phyloP scores from a whole-genome alignment of 30 jellyfish, hydroid and myxozoan genomes.

The Turritopsis dohrnii region DNA sequence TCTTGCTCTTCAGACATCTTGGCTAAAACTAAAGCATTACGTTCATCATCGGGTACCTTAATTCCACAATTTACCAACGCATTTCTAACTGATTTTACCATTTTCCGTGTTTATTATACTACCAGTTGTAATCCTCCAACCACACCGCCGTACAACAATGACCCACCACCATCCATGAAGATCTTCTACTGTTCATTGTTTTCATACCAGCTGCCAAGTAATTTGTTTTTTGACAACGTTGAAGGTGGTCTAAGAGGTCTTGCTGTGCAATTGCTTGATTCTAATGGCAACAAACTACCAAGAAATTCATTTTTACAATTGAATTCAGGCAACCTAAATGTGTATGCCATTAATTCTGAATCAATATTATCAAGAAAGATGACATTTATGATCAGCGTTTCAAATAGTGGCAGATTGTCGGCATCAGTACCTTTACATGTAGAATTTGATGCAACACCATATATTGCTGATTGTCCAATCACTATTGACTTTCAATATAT shows the following conservation, averaged over 20 bases:
- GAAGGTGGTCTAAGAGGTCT: slow-evolving; percentile 58
- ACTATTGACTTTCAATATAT: slow-evolving; percentile 28
- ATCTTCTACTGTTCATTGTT: slow-evolving; percentile 45
- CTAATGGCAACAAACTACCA: slow-evolving; percentile 34
- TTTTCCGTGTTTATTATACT: slow-evolving; percentile 39
- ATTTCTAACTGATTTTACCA: slow-evolving; percentile 37
- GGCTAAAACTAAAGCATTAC: slow-evolving; percentile 25
- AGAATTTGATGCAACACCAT: slow-evolving; percentile 21
- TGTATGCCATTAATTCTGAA: slow-evolving; percentile 46
- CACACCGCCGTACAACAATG: slow-evolving; percentile 63
- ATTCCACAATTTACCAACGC: slow-evolving; percentile 20
- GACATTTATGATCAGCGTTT: slow-evolving; percentile 39
- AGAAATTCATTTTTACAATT: slow-evolving; percentile 55
- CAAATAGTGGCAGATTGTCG: slow-evolving; percentile 52
- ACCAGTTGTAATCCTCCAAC: slow-evolving; percentile 48
- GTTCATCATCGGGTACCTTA: slow-evolving; percentile 26
- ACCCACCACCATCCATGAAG: slow-evolving; percentile 32
- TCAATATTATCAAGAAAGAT: neutral
- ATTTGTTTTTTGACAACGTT: slow-evolving; percentile 57
- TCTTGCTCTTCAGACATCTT: slow-evolving; percentile 49
- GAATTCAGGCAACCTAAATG: slow-evolving; percentile 64
- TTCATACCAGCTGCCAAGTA: slow-evolving; percentile 37
- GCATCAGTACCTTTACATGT: neutral
- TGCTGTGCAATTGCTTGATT: slow-evolving; percentile 38
- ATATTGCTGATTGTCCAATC: slow-evolving; percentile 38